Evolutionary conservation across 2,797 vertebrate species (phyloP), one percentile per base, ranked within the genome.

Genomic region (Sebastes taczanowskii): DNA sequence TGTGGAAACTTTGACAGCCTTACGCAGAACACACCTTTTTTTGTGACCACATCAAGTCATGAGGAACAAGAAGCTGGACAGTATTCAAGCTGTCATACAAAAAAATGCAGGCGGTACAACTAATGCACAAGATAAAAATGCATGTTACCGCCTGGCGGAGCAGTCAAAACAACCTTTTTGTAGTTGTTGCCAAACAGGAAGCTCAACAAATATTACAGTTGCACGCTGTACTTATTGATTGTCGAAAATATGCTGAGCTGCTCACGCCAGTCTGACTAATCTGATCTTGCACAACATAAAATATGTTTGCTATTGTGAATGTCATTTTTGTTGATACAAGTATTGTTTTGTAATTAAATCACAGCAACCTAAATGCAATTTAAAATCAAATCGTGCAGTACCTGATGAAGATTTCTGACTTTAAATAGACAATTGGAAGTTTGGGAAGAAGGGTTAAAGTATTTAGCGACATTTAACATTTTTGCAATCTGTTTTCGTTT

Each of bases 401-500:
- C 7, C 0, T 4, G 11, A 29, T 18, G 23, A 29, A 68, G 25
- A 7, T n/a, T 63, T 11, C 9, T 20, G 4, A 46, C 5, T 27
- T 59, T 38, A 23, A 30, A 63, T 9, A 25, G 25, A 35, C 23
- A 27, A 4, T 4, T 18, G 0, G 13, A 64, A 16, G 20, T 61
- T 71, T 38, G 13, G 23, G 11, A 30, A 42, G 68, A 23, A 4
- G 20, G 23, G 9, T 42, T 65, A 4, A 58, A 34, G 34, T 64
- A 59, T 68, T 65, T 25, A 7, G 18, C 4, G 2, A 38, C 7
- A 11, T 74, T 46, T 32, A 2, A 35, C 20, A 5, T n/a, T 62
- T 53, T 64, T 49, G 13, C 14, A 20, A 74, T 49, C 3, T 35
- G 56, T 60, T 71, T 72, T 56, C 20, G 11, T 91, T 89, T 30